Evolutionary conservation across 2,888 invertebrate species (phyloP).

Genomic region (Coelogynopora nodosa): DNA sequence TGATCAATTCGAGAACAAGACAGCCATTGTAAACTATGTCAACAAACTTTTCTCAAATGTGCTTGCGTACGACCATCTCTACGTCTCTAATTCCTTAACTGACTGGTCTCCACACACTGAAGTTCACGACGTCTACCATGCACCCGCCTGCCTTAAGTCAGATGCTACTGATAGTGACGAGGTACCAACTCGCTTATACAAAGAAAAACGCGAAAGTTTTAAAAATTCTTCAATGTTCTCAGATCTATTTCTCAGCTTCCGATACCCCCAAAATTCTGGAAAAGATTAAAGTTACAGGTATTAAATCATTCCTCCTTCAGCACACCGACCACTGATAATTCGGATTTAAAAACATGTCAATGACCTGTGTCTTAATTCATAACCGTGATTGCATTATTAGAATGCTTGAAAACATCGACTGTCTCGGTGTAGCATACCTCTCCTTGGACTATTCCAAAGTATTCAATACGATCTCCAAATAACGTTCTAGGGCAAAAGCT

Average conservation of each 20-base stretch:
- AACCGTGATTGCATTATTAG: background rate
- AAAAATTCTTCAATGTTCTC: too few relatives aligned
- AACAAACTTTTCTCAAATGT: too few relatives aligned
- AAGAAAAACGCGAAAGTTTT: too few relatives aligned
- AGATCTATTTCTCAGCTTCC: background rate
- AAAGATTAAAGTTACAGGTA: too few relatives aligned
- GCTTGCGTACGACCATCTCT: background rate
- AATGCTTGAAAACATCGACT: background rate
- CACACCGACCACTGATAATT: background rate
- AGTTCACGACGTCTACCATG: background rate
- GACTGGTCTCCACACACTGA: background rate
- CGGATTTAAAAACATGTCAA: background rate
- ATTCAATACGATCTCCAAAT: background rate
- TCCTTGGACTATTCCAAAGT: background rate
- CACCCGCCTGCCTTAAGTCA: background rate
- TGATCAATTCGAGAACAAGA: background rate
- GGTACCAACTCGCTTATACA: background rate
- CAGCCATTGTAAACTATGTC: too few relatives aligned
- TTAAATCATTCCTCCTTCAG: background rate
- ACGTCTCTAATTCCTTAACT: background rate
- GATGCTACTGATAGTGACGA: background rate
- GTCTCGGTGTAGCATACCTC: too few relatives aligned
- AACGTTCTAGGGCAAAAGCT: background rate
- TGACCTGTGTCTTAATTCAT: background rate
- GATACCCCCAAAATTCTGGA: background rate